Evolutionary conservation across 2,113 vertebrate species (phyloP).

Genomic region (Phoenicopterus ruber): DNA sequence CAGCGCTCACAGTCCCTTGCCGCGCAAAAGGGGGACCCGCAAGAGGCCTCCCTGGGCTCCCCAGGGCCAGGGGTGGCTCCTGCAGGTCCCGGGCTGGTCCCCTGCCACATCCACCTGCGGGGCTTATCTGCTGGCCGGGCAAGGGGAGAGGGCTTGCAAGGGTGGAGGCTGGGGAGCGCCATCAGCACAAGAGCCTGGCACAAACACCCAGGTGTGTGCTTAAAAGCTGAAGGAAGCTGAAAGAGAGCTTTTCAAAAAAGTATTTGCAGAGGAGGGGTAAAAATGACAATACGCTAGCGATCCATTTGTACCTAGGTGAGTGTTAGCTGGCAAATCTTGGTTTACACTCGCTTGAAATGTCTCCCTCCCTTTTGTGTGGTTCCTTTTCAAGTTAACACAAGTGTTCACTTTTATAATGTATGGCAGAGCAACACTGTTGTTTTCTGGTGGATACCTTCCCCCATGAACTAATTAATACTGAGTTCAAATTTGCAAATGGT

Average conservation of each 20-base stretch:
- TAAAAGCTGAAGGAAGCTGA: slow-evolving; percentile 38
- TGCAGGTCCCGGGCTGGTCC: neutral
- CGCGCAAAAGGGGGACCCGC: neutral
- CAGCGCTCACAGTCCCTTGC: neutral
- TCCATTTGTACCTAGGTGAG: neutral
- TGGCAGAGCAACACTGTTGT: neutral
- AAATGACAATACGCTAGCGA: neutral
- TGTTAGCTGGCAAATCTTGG: neutral
- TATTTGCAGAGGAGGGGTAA: neutral
- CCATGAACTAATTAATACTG: neutral
- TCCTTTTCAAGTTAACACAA: neutral
- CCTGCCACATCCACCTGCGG: neutral
- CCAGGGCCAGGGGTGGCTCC: neutral
- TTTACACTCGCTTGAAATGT: neutral
- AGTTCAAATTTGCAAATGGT: neutral
- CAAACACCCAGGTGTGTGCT: neutral
- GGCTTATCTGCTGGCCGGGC: neutral
- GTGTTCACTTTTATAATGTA: neutral
- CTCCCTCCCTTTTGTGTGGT: neutral
- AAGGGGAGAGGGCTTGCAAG: neutral
- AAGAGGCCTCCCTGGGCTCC: neutral
- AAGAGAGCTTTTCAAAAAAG: neutral
- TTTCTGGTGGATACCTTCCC: neutral
- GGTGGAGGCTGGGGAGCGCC: neutral
- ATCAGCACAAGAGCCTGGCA: neutral